Evolutionary conservation across 2,888 invertebrate genomes (phyloP), one percentile per base, ranked within the genome.

Genomic region (Timandra comae): DNA sequence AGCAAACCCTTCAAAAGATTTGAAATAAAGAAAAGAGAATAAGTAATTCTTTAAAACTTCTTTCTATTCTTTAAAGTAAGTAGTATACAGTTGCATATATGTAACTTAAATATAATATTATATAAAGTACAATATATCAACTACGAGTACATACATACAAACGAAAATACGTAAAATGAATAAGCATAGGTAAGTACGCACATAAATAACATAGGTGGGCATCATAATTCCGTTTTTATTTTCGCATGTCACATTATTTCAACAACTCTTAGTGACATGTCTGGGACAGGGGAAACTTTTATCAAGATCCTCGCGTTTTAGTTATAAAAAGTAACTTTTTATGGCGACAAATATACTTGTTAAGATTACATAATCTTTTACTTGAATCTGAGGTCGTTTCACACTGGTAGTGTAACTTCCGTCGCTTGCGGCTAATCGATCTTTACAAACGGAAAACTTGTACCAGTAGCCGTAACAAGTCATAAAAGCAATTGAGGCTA

Each of bases 401-500:
- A 46, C 47, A 46, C 40, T 29, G 43, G 43, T 7, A 22, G 8
- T n/a, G n/a, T 22, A n/a, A 36, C 38, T 47, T 38, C 31, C 30
- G 39, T 43, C 41, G 45, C 43, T 46, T 31, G 30, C 38, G 29
- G 36, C 35, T 53, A 57, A 56, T 56, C 54, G 43, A 49, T 46
- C 49, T 38, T 21, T 29, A n/a, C n/a, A n/a, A n/a, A n/a, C 32
- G 24, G 25, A 38, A 46, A 43, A 46, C 40, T 55, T 40, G 43
- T 46, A 38, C 38, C 40, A 45, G 42, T 37, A 23, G 30, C 38
- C 37, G n/a, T n/a, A n/a, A 63, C 59, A 61, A 64, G 63, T 67
- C 57, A 63, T 52, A 51, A 23, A 43, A 32, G 47, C 56, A 52
- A 63, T 64, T 63, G 60, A 63, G 54, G 61, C 53, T 63, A 59